phyloP scores from a whole-genome alignment of 2,888 invertebrate genomes.

The Caenorhabditis japonica region DNA sequence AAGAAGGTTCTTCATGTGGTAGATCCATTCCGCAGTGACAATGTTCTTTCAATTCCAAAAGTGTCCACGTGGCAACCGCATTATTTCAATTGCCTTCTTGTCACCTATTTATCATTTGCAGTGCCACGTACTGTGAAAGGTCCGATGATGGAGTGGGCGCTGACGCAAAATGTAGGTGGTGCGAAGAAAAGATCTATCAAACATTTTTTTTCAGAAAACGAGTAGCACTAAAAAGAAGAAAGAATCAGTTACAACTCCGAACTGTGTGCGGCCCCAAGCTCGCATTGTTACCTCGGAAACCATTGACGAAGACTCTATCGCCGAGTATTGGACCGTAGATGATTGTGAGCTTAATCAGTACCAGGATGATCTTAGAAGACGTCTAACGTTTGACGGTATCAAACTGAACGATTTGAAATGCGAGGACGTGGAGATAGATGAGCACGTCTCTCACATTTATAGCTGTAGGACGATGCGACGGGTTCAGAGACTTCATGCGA shows the following conservation, averaged over 20 bases:
- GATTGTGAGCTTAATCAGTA: too few relatives aligned
- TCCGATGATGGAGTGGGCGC: constrained; percentile 18
- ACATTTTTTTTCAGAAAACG: constrained; percentile 11
- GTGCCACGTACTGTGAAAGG: constrained; percentile 45
- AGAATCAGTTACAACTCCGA: neutral
- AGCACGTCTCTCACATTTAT: constrained; percentile 12
- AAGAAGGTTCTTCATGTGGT: constrained; percentile 49
- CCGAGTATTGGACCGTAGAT: too few relatives aligned
- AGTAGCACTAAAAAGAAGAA: constrained; percentile 9
- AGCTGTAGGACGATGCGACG: constrained; percentile 17
- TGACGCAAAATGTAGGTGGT: constrained; percentile 34
- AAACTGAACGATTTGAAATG: constrained; percentile 3
- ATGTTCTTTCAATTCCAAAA: constrained; percentile 50
- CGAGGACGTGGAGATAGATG: constrained; percentile 40
- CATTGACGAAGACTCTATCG: constrained; percentile 6
- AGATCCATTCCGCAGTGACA: constrained; percentile 57
- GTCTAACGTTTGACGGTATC: constrained; percentile 35
- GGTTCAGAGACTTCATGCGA: neutral
- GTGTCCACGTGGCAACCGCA: constrained; percentile 52
- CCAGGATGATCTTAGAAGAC: neutral
- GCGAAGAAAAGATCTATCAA: too few relatives aligned
- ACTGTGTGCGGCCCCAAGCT: neutral
- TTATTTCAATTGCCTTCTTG: constrained; percentile 60
- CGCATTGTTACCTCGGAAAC: neutral
- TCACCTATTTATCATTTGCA: constrained; percentile 35